Evolutionary conservation across 2,888 invertebrate species (phyloP), one percentile per base, ranked within the genome.

Genomic region (Noctuana brunneofusca): DNA sequence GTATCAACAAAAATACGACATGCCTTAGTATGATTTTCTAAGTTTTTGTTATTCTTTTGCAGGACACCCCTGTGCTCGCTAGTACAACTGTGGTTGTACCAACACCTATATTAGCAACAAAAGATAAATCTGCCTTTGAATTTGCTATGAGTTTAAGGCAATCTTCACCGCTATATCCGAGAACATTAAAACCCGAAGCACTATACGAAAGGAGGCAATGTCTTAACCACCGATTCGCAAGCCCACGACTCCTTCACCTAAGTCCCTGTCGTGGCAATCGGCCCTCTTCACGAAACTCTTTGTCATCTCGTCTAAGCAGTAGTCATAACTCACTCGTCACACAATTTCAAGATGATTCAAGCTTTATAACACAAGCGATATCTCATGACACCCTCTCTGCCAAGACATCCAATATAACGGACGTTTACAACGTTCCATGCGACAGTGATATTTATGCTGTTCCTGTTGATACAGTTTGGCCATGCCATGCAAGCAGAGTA

Each of bases 371-470:
- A 0, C 96, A 96, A 78, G 97, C 97, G 32, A 96, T 97, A 92
- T 97, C 96, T 0, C 97, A 97, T 77, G 97, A 97, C 77, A 95
- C 96, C 1, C 89, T 97, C 38, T 91, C 93, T 9, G 77, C 86
- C 3, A 93, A 94, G 66, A 94, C 95, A n/a, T 94, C 95, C 66
- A 95, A 96, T 76, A 96, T 96, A 65, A 94, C 94, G 38, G 96
- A 96, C 81, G 94, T 97, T 92, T 97, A 97, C 81, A 97, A 96
- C 87, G 97, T 97, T 65, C 97, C 97, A 68, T 96, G 96, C 72
- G 97, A 97, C 78, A 96, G 96, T 73, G 97, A 97, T 81, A 96
- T 97, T 70, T 97, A 97, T 80, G 96, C 97, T 12, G 95, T 97
- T 65, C 97, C 97, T 41, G 94, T 97, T 66, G 97, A 97, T 83